phyloP scores from a whole-genome alignment of 2,113 vertebrate species.

The Piaya cayana region DNA sequence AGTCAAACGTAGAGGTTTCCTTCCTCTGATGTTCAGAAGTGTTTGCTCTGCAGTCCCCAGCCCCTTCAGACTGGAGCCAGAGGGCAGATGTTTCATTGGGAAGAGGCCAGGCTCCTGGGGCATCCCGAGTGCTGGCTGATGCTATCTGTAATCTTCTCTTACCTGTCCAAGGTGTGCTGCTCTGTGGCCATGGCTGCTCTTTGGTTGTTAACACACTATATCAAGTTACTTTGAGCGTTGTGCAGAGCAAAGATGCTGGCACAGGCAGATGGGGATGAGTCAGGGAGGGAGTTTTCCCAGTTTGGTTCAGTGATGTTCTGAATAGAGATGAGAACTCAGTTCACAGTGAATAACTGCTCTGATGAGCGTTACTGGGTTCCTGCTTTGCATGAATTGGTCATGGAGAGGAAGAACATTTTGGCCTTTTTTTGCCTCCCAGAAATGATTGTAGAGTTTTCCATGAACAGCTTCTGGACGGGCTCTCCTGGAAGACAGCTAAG shows the following conservation, averaged over 20 bases:
- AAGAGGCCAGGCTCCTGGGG: background rate
- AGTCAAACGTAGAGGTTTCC: background rate
- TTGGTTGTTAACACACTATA: background rate
- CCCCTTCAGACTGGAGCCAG: background rate
- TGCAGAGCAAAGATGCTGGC: background rate
- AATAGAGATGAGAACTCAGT: background rate
- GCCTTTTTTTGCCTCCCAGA: rapidly evolving
- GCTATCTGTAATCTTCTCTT: background rate
- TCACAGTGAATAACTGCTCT: background rate
- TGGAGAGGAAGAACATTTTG: background rate
- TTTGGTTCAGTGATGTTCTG: background rate
- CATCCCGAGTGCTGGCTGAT: background rate
- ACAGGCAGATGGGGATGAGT: background rate
- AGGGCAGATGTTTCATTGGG: background rate
- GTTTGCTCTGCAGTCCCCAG: background rate
- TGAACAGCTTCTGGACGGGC: background rate
- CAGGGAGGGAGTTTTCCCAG: background rate
- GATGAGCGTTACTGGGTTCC: background rate
- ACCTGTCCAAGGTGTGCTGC: background rate
- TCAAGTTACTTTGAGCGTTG: background rate
- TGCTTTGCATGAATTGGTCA: background rate
- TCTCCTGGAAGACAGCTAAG: background rate
- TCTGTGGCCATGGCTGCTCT: background rate
- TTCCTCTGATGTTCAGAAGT: background rate
- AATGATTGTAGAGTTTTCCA: background rate